Base-by-base conservation (phyloP, 2,888 invertebrate species). In the Caenorhabditis sp. region DNA sequence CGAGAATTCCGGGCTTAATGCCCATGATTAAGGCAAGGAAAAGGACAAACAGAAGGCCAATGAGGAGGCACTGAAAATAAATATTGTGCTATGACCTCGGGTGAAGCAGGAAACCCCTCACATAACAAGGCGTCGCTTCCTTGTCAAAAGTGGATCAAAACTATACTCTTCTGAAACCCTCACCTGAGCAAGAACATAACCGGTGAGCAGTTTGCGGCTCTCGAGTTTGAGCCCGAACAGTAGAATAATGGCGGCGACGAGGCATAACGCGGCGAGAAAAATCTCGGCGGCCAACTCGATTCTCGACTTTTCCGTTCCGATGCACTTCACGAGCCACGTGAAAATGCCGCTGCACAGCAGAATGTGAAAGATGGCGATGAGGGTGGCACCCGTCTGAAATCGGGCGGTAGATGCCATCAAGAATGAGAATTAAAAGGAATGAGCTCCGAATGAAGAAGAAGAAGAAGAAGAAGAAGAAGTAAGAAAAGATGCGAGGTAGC, bases 11-110 rank as follows among this genome's bases (percentile, higher is more conserved):
- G 20, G 81, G 76, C 53, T 83, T 83, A 30, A 78, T 74, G 39
- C 83, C 81, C 78, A 82, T 82, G 30, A 83, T 83, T 11, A 83
- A 65, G 15, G 78, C 73, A 1, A 82, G 78, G 45, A 82, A 82
- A 6, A 83, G 53, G 15, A 81, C 55, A 65, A 82, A 83, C 41
- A 82, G 78, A 39, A 82, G 55, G 17, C 75, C 75, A 45, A 82
- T 76, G 37, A 79, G 73, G 27, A 78, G 59, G 11, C 68, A 73
- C 83, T 83, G 75, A 53, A 83, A 73, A 26, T 11, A n/a, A 26
- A 24, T 26, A n/a, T 37, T 37, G 6, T 35, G n/a, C n/a, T n/a
- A n/a, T n/a, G n/a, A n/a, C n/a, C n/a, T n/a, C n/a, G n/a, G n/a
- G n/a, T n/a, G n/a, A n/a, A n/a, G n/a, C n/a, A n/a, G n/a, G n/a